Percentiles rank a stretch among this genome's conserved stretches.
Evolutionary conservation across 2,113 vertebrate genomes (phyloP).

Genomic region (Toxostoma redivivum): DNA sequence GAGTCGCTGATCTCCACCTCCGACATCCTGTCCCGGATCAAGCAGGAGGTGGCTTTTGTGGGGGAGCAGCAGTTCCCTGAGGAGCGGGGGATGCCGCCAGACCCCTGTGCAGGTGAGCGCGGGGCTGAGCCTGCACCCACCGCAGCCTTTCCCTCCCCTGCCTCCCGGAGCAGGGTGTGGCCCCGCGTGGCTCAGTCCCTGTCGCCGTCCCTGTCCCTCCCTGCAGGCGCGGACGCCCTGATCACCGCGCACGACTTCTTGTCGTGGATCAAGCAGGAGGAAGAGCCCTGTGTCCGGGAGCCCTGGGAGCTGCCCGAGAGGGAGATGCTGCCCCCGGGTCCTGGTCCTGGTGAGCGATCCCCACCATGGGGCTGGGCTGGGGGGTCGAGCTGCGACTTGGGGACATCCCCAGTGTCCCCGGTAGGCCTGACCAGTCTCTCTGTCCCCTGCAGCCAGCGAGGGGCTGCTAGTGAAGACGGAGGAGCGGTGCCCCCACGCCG

Average conservation of each 20-base stretch:
- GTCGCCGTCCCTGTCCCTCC: not conserved
- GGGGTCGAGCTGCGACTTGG: not conserved
- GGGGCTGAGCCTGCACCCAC: fast-evolving
- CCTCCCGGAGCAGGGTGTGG: not conserved
- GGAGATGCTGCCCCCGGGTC: not conserved
- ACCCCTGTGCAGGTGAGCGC: conserved; percentile 63
- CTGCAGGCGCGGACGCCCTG: not conserved
- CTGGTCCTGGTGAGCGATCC: not conserved
- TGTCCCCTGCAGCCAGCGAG: not conserved
- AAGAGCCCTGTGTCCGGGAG: conserved; percentile 9
- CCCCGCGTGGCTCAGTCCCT: not conserved
- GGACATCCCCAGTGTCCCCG: fast-evolving
- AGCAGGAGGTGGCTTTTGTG: conserved; percentile 72
- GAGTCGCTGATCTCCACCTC: conserved; percentile 73
- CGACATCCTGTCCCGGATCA: conserved; percentile 78
- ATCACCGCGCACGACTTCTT: conserved; percentile 46
- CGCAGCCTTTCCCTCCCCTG: not conserved
- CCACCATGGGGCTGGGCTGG: fast-evolving
- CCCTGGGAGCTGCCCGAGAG: conserved; percentile 50
- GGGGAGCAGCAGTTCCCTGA: conserved; percentile 69
- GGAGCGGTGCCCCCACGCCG: conserved; percentile 19
- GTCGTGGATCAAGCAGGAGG: conserved; percentile 69
- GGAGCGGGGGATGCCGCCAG: conserved; percentile 64
- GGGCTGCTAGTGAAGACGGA: conserved; percentile 58
- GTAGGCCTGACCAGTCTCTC: not conserved